These are phyloP conservation scores for Calephelis nemesis DNA, from an alignment of 1,140 invertebrate genomes.

Conservation along the genomic window DNA sequence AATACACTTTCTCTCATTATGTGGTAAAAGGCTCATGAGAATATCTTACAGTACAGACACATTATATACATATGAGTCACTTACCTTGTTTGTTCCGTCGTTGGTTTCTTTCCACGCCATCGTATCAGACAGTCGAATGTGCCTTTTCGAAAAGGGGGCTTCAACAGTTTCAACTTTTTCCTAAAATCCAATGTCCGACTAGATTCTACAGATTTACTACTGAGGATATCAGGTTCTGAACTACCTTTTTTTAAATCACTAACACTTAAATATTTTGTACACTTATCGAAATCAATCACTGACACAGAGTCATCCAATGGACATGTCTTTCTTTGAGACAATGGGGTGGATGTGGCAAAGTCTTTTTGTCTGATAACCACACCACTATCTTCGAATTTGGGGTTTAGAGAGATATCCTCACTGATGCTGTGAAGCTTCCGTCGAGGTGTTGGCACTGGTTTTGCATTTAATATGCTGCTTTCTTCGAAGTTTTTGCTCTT, in stretches of 20 bases:
- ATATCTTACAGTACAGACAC: slow-evolving; percentile 1
- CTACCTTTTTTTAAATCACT: slow-evolving; percentile 60
- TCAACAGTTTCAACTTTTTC: slow-evolving; percentile 60
- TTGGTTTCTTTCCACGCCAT: slow-evolving; percentile 62
- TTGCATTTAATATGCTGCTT: slow-evolving; percentile 66
- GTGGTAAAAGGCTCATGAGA: slow-evolving; percentile 17
- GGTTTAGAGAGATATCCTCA: slow-evolving; percentile 45
- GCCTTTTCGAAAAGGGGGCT: slow-evolving; percentile 62
- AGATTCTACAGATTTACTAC: slow-evolving; percentile 42
- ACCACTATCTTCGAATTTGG: slow-evolving; percentile 57
- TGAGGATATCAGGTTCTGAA: slow-evolving; percentile 65
- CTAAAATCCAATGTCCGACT: slow-evolving; percentile 52
- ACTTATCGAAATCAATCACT: slow-evolving; percentile 59
- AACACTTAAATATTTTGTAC: slow-evolving; percentile 47
- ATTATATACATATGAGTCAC: slow-evolving; percentile 28
- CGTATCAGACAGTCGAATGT: slow-evolving; percentile 63
- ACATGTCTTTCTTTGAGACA: slow-evolving; percentile 61
- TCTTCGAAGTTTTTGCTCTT: slow-evolving; percentile 66
- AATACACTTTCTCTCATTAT: slow-evolving; percentile 1
- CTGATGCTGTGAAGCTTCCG: slow-evolving; percentile 56
- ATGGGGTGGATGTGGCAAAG: slow-evolving; percentile 64
- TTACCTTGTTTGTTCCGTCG: slow-evolving; percentile 42
- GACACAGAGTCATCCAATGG: slow-evolving; percentile 50
- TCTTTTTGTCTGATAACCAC: slow-evolving; percentile 47
- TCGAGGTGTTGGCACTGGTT: slow-evolving; percentile 38